Base-by-base conservation (phyloP, 2,797 vertebrate species). In the Danio choprae region DNA sequence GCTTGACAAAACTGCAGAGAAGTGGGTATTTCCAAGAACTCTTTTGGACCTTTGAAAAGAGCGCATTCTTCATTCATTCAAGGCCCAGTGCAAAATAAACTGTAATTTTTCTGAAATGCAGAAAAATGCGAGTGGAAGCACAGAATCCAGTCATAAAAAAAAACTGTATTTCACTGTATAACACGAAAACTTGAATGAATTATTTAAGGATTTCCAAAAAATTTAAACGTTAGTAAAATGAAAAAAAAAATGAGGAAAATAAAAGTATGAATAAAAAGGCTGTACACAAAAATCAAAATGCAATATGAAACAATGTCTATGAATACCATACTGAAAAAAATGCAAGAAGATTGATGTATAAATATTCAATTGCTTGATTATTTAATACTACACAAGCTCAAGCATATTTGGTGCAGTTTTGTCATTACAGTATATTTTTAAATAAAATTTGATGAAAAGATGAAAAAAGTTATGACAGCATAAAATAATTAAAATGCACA, bases 31-130 rank as follows among this genome's bases (percentile, higher is more conserved):
- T 73, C 15, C n/a, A 43, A 20, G 40, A 11, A 48, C n/a, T 59
- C 40, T 55, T 76, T 55, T 43, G 29, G 29, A 77, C 64, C 53
- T 68, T 40, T 77, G n/a, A 77, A 77, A 77, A 69, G 43, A 46
- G 29, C 55, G 69, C 43, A 69, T 69, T 77, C 64, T n/a, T 70
- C 13, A 63, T 50, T 68, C 40, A 58, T 72, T 56, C 18, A 56
- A 43, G 12, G 43, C 12, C n/a, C n/a, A 36, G 15, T 46, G 13
- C 53, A 59, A 48, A 48, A 77, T 43, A 53, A 68, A 58, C 16
- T 50, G 46, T 36, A 51, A 5, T 15, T 13, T 13, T 20, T 13
- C 36, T 41, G 36, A 0, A 2, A 55, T 11, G 16, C 29, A 2
- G 10, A 53, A 38, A 60, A 7, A 29, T 44, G 50, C 8, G 11